A percentile compares a stretch with the other conserved stretches of the same genome.
These are phyloP conservation scores for Nesidiocoris tenuis DNA, from an alignment of 2,888 invertebrate genomes.

Conservation along the genomic window DNA sequence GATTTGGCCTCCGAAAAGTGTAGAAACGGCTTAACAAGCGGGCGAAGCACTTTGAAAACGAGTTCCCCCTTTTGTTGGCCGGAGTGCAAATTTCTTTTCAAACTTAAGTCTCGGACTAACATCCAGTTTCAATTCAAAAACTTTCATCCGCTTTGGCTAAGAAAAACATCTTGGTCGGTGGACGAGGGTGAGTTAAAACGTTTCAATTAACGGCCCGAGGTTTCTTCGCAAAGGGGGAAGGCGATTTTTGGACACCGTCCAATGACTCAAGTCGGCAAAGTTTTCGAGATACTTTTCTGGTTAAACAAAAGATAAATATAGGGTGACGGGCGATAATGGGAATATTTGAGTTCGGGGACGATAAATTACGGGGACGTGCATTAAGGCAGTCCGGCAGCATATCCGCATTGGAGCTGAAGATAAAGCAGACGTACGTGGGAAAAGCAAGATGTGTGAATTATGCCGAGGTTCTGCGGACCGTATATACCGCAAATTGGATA, in stretches of 20 bases:
- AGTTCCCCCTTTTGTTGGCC: slow-evolving; percentile 15
- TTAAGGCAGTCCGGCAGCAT: too few relatives aligned
- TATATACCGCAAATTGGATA: too few relatives aligned
- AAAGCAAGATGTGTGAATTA: too few relatives aligned
- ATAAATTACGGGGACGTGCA: too few relatives aligned
- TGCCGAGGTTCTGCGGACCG: too few relatives aligned
- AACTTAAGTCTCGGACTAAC: slow-evolving; percentile 22
- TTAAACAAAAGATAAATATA: neutral
- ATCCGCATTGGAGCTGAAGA: too few relatives aligned
- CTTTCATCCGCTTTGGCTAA: slow-evolving; percentile 5
- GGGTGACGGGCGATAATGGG: neutral
- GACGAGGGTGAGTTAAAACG: slow-evolving; percentile 11
- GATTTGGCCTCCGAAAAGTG: neutral
- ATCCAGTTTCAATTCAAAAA: neutral
- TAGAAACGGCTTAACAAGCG: neutral
- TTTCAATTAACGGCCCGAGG: slow-evolving; percentile 32
- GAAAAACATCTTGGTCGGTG: slow-evolving; percentile 33
- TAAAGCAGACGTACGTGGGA: too few relatives aligned
- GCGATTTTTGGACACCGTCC: neutral
- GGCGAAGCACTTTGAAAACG: neutral
- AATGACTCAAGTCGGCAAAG: neutral
- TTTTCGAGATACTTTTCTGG: neutral
- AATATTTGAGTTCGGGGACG: too few relatives aligned
- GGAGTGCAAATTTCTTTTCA: slow-evolving; percentile 32
- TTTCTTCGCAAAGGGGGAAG: too few relatives aligned